A percentile compares a stretch with the other conserved stretches of the same genome.
These are phyloP conservation scores for Epinephelus fuscoguttatus DNA, from an alignment of 2,113 vertebrate genomes.

Conservation along the genomic window DNA sequence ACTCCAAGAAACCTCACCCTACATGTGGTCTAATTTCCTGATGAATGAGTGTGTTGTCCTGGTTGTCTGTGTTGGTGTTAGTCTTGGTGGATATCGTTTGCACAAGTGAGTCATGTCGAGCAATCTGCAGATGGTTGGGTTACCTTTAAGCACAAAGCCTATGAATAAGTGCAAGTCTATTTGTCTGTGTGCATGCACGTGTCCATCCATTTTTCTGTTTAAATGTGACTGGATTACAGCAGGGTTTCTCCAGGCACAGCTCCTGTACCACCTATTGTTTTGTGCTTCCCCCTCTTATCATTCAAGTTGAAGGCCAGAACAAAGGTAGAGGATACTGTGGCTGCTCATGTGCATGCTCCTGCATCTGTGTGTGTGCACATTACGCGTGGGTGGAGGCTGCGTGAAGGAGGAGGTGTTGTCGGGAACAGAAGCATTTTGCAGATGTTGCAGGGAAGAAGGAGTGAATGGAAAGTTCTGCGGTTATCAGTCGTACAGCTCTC, in stretches of 20 bases:
- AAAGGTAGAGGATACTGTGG: slow-evolving; percentile 69
- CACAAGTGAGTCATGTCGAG: slow-evolving; percentile 62
- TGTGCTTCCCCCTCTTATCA: slow-evolving; percentile 30
- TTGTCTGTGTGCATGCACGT: slow-evolving; percentile 2
- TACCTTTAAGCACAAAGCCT: slow-evolving; percentile 46
- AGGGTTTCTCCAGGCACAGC: slow-evolving; percentile 18
- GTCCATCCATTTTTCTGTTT: slow-evolving; percentile 19
- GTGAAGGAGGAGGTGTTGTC: slow-evolving; percentile 82
- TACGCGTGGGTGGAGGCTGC: slow-evolving; percentile 70
- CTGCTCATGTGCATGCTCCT: slow-evolving; percentile 55
- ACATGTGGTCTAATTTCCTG: slow-evolving; percentile 37
- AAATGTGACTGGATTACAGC: slow-evolving; percentile 36
- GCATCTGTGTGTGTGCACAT: slow-evolving; percentile 48
- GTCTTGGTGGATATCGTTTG: slow-evolving; percentile 59
- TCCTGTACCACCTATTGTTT: slow-evolving; percentile 44
- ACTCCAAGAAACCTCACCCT: slow-evolving; percentile 54
- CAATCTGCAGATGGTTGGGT: slow-evolving; percentile 31
- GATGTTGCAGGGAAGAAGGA: slow-evolving; percentile 87
- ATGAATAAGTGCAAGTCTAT: slow-evolving; percentile 6
- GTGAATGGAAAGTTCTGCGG: slow-evolving; percentile 90
- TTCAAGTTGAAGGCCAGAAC: slow-evolving; percentile 58
- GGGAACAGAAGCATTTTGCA: slow-evolving; percentile 88
- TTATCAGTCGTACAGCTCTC: slow-evolving; percentile 80
- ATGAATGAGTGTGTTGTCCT: slow-evolving; percentile 62
- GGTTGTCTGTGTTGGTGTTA: slow-evolving; percentile 48